A percentile compares a stretch with the other conserved stretches of the same genome.
Conservation (phyloP, 2,797 vertebrate genomes). For the Chrysocyon brachyurus region DNA sequence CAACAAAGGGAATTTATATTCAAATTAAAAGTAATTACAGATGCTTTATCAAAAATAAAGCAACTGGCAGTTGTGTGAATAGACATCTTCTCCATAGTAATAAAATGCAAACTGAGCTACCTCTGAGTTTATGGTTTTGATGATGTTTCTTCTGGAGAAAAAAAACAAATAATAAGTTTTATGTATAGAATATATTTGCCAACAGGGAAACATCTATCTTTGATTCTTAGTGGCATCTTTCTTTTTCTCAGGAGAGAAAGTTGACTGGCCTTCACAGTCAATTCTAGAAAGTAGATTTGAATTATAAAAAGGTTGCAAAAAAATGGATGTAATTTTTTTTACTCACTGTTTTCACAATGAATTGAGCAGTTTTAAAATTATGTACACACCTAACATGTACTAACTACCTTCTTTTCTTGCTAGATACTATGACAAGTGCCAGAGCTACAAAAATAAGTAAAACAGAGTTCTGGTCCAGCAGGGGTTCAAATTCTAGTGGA, state of each 20-base stretch:
- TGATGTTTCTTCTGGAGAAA: neutral
- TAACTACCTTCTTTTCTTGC: constrained; percentile 11
- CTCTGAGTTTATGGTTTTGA: constrained; percentile 43
- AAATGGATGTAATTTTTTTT: neutral
- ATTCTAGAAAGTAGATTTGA: neutral
- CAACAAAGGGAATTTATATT: constrained; percentile 82
- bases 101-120: constrained; percentile 20
- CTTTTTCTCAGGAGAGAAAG: neutral
- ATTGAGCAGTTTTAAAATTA: neutral
- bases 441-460: constrained; percentile 21
- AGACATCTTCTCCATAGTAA: neutral
- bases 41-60: constrained; percentile 75
- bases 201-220: neutral
- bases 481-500: constrained; percentile 48
- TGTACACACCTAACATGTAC: neutral
- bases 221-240: neutral
- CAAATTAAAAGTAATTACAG: constrained; percentile 86
- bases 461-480: neutral
- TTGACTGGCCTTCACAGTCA: neutral
- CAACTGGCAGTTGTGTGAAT: constrained; percentile 40
- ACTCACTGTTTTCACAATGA: neutral
- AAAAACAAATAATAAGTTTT: neutral
- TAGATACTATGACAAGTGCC: neutral
- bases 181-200: neutral
- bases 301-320: neutral